Base-by-base conservation (phyloP, 2,797 vertebrate species). In the Coregonus ussuriensis region DNA sequence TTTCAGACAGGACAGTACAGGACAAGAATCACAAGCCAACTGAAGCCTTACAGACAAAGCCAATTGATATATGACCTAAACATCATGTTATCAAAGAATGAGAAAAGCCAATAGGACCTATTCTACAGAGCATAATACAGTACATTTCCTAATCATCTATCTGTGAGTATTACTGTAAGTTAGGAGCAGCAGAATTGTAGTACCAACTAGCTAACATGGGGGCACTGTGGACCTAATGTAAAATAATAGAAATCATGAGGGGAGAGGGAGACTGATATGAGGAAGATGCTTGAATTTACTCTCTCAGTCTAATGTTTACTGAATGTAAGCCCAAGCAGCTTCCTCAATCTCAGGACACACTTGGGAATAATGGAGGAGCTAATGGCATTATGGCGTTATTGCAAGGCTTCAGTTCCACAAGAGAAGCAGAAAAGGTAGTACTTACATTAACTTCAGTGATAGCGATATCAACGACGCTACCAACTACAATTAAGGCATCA, bases 401-500 rank as follows among this genome's bases (percentile, higher is more conserved):
- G 83, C 86, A 89, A 92, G 75, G 85, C 87, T 92, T 93, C 87
- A 88, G 86, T 91, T 92, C 47, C 85, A 88, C 81, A 66, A n/a
- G 14, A 35, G 62, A 88, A 67, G 79, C 74, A 83, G 84, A 88
- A 81, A 74, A 86, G 84, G 63, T 53, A 16, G 72, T 94, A 95
- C 94, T 95, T 94, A 95, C 95, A 91, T 99, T 99, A 87, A 99
- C 96, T 98, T 99, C 98, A 93, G 98, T 99, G 95, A 99, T 99
- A 95, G 98, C 98, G 95, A 99, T 99, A 95, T 99, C 98, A 93
- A 99, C 98, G 95, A 99, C 96, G 96, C 98, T 99, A 98, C 98
- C 98, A 86, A 99, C 98, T 96, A 99, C 98, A 96, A 99, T 99
- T 98, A 99, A 98, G 96, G 98, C 98, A 96, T 99, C 98, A 95